Conservation (phyloP, 2,888 invertebrate species). For the Pseudoips prasinana region DNA sequence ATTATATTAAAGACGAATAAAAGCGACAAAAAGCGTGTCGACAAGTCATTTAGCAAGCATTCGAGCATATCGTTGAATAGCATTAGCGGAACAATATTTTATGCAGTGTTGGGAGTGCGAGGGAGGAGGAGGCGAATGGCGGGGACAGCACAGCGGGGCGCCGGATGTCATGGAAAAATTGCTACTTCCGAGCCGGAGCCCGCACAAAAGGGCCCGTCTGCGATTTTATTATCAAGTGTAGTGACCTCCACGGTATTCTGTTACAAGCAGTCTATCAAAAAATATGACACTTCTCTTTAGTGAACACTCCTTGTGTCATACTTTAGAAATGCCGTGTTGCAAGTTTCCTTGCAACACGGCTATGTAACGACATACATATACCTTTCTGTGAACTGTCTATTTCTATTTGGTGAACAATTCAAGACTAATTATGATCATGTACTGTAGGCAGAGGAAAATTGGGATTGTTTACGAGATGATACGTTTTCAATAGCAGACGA, state of each 20-base stretch:
- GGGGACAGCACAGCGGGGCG: constrained; percentile 62
- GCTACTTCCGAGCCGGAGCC: constrained; percentile 67
- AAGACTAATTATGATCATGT: too few species aligned
- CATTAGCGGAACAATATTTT: constrained; percentile 53
- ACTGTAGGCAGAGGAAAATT: too few species aligned
- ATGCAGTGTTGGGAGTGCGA: constrained; percentile 42
- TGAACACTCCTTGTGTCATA: constrained; percentile 25
- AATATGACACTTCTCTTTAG: constrained; percentile 45
- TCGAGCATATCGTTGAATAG: constrained; percentile 49
- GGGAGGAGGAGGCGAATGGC: constrained; percentile 39
- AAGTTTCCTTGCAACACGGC: constrained; percentile 5
- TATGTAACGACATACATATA: too few species aligned
- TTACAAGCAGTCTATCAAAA: constrained; percentile 55
- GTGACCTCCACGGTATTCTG: constrained; percentile 53
- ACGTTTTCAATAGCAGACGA: constrained; percentile 70
- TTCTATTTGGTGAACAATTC: too few species aligned
- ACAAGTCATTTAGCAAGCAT: constrained; percentile 46
- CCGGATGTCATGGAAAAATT: constrained; percentile 75
- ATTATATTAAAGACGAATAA: constrained; percentile 23
- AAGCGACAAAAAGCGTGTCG: constrained; percentile 26
- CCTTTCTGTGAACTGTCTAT: too few species aligned
- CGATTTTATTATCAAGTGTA: constrained; percentile 66
- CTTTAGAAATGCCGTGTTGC: too few species aligned
- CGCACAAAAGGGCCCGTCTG: constrained; percentile 62
- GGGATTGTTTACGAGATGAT: constrained; percentile 58